phyloP scores from a whole-genome alignment of 2,113 vertebrate species.

The Muntiacus reevesi region DNA sequence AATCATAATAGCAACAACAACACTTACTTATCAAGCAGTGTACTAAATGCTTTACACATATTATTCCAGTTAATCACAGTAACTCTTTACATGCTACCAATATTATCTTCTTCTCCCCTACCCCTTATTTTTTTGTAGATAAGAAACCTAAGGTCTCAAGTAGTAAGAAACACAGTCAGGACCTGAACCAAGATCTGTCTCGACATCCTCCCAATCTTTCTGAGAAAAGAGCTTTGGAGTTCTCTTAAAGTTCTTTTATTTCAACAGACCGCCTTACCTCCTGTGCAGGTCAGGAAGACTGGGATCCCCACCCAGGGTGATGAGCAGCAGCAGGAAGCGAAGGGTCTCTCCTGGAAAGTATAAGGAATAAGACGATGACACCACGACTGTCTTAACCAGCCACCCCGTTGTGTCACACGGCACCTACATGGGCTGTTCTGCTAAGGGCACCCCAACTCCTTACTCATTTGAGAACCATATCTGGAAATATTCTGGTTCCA shows the following conservation, averaged over 20 bases:
- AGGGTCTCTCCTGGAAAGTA: background rate
- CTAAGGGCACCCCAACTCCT: background rate
- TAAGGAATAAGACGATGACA: background rate
- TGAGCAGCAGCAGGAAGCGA: background rate
- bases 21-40: background rate
- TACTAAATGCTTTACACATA: background rate
- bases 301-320: background rate
- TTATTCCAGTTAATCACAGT: background rate
- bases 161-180: background rate
- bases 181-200: background rate
- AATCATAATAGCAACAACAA: background rate
- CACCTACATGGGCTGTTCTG: background rate
- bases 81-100: background rate
- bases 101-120: background rate
- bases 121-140: background rate
- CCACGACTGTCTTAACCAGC: background rate
- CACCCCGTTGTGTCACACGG: fast-evolving
- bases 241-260: background rate
- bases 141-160: background rate
- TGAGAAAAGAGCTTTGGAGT: background rate
- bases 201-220: background rate
- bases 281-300: background rate
- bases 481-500: background rate
- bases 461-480: background rate
- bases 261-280: background rate